Evolutionary conservation across 2,113 vertebrate genomes (phyloP), one percentile per base, ranked within the genome.

Genomic region (Salvelinus alpinus): DNA sequence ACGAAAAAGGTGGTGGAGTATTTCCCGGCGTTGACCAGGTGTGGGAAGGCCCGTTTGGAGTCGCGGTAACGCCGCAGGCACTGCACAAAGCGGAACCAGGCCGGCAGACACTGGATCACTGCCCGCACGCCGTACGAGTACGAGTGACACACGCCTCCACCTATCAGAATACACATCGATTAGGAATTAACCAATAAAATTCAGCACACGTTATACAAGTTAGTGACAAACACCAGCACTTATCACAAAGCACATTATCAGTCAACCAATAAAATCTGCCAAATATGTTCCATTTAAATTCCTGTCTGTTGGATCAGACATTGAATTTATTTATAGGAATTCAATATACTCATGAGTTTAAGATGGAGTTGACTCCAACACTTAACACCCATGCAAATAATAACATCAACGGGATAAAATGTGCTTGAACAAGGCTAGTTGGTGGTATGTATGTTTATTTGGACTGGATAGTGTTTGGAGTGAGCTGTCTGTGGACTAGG

Each of bases 1-100:
- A 94, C 96, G n/a, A 99, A 99, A 94, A 99, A 99, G 83, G 97
- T 97, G 31, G 98, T 99, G 72, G 97, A 98, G 86, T 99, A 99
- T 92, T 99, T 99, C 85, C 98, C 98, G 54, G 98, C 98, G 9
- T 99, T 99, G 66, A 96, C 95, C 85, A 99, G 92, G 89, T 99
- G 97, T 86, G 96, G 96, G 89, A 99, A 99, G 82, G 98, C 97
- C 77, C 97, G 95, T 88, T 95, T 98, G 79, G 97, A 96, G 92
- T 99, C 98, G 20, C 97, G 93, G 91, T 99, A 99, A 85, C 97
- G 95, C 74, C 98, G 94, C 88, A 99, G 96, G 94, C 98, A 99
- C 93, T 99, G 98, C 88, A 97, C 94, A 79, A 99, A 99, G 67
- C 98, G 95, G 88, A 99, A 96, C 97, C 97, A 99, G 71, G 98